Conservation (phyloP, 2,888 invertebrate genomes). For the Pyrocoelia pectoralis region DNA sequence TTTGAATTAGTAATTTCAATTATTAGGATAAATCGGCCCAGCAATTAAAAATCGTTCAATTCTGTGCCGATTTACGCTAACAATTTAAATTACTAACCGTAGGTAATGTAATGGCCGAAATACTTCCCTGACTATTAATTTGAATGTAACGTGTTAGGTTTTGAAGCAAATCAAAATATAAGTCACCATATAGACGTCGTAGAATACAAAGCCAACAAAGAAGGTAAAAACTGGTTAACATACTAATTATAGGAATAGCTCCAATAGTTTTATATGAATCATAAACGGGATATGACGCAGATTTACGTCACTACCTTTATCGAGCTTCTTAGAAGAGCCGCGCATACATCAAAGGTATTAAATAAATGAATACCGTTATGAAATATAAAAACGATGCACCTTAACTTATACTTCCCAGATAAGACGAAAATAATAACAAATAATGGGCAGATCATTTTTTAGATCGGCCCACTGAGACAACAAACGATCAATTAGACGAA, state of each 20-base stretch:
- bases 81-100: too few relatives aligned
- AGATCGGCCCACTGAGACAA: not conserved
- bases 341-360: not conserved
- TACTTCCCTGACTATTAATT: too few relatives aligned
- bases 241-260: not conserved
- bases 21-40: too few relatives aligned
- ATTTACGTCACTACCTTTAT: constrained; percentile 34
- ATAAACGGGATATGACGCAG: constrained; percentile 38
- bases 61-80: too few relatives aligned
- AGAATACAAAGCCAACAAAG: not conserved
- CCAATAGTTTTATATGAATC: constrained; percentile 28
- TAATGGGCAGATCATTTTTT: not conserved
- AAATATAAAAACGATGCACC: not conserved
- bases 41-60: too few relatives aligned
- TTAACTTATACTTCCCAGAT: not conserved
- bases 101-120: too few relatives aligned
- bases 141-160: too few relatives aligned
- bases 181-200: not conserved
- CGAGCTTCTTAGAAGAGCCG: constrained; percentile 9
- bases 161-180: too few relatives aligned
- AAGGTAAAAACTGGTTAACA: not conserved
- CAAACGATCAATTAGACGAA: not conserved
- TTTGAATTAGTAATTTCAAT: too few relatives aligned
- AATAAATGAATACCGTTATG: not conserved
- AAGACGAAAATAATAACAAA: not conserved